Evolutionary conservation across 2,888 invertebrate species (phyloP).

Genomic region (Scaptomyza tumidula): DNA sequence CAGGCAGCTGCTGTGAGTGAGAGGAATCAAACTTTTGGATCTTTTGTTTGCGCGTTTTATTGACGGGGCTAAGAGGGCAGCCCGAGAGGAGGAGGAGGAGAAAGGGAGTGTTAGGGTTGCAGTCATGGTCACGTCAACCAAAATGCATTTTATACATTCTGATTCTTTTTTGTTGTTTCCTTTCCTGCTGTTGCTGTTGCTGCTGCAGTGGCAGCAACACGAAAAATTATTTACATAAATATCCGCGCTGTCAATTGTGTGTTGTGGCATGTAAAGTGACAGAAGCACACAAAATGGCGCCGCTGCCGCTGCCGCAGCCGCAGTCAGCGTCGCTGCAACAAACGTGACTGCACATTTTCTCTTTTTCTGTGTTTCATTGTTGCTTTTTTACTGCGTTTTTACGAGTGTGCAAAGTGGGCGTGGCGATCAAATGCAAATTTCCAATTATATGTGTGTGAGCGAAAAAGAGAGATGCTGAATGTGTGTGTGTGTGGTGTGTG

Average conservation of each 20-base stretch:
- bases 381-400: conserved; percentile 33
- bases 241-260: conserved; percentile 78
- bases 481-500: conserved; percentile 31
- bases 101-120: neutral
- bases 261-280: conserved; percentile 80
- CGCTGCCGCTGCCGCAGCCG: conserved; percentile 44
- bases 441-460: conserved; percentile 30
- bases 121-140: conserved; percentile 71
- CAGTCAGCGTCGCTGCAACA: conserved; percentile 31
- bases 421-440: conserved; percentile 75
- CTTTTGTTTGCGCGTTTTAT: conserved; percentile 30
- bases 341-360: conserved; percentile 74
- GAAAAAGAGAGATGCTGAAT: neutral
- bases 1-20: conserved; percentile 25
- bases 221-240: conserved; percentile 77
- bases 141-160: conserved; percentile 65
- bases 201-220: conserved; percentile 61
- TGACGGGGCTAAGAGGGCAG: neutral
- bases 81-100: neutral
- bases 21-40: conserved; percentile 39
- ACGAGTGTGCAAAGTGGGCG: conserved; percentile 66
- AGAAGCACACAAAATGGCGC: conserved; percentile 78
- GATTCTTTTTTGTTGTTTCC: conserved; percentile 49
- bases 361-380: conserved; percentile 20
- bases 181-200: conserved; percentile 40